These are phyloP conservation scores for Micrasema longulum DNA, from an alignment of 1,140 invertebrate species.

Conservation along the genomic window DNA sequence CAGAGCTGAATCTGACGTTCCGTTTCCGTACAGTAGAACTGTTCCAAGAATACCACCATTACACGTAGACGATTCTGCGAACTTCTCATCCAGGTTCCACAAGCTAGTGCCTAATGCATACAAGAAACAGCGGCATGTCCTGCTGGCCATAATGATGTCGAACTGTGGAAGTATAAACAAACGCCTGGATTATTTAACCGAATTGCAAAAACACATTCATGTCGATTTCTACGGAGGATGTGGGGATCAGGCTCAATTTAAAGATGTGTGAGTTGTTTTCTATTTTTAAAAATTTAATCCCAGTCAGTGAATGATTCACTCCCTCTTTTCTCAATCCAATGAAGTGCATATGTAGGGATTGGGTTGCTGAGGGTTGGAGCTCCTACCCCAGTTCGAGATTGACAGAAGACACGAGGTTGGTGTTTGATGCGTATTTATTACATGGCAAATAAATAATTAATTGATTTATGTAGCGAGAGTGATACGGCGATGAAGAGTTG, in stretches of 20 bases:
- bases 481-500: no score
- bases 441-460: no score
- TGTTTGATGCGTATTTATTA: no score
- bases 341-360: no score
- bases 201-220: conserved; percentile 68
- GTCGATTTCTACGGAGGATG: conserved; percentile 73
- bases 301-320: no score
- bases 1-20: conserved; percentile 73
- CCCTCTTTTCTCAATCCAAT: no score
- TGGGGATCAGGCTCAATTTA: conserved; percentile 53
- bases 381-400: no score
- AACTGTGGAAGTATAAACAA: conserved; percentile 69
- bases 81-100: background rate
- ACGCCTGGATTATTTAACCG: conserved; percentile 69
- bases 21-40: conserved; percentile 72
- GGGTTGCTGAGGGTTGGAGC: no score
- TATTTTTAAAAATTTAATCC: background rate
- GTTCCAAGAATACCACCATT: conserved; percentile 51
- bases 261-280: conserved; percentile 40
- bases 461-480: no score
- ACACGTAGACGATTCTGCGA: background rate
- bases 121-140: conserved; percentile 59
- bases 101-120: conserved; percentile 31
- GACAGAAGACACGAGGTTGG: no score
- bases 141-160: conserved; percentile 70